Evolutionary conservation across 2,888 invertebrate genomes (phyloP).

Genomic region (Zelleria hepariella): DNA sequence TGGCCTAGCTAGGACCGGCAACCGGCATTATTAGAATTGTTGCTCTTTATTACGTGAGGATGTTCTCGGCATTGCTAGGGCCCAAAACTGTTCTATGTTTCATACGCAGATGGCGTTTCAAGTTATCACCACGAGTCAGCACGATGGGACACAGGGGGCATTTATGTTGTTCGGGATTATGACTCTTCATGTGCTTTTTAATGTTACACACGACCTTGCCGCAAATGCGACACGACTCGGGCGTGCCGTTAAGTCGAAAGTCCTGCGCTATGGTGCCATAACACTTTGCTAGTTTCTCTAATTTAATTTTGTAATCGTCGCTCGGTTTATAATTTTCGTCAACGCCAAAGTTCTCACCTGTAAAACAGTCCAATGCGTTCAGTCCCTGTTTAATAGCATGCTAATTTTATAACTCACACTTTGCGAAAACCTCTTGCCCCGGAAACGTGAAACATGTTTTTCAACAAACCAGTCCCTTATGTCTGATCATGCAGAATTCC

Average conservation of each 20-base stretch:
- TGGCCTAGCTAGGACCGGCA: too few relatives aligned
- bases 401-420: slow-evolving; percentile 20
- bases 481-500: slow-evolving; percentile 3
- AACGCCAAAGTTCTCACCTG: slow-evolving; percentile 62
- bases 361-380: slow-evolving; percentile 39
- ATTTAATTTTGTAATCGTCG: slow-evolving; percentile 45
- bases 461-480: slow-evolving; percentile 2
- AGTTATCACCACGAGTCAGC: slow-evolving; percentile 77
- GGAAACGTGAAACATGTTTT: not conserved
- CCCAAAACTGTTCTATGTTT: slow-evolving; percentile 68
- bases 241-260: slow-evolving; percentile 38
- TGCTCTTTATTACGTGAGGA: slow-evolving; percentile 41
- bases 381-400: slow-evolving; percentile 31
- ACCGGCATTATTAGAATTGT: not conserved
- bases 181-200: slow-evolving; percentile 78
- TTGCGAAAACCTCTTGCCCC: slow-evolving; percentile 7
- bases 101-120: slow-evolving; percentile 76
- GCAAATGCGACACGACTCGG: slow-evolving; percentile 74
- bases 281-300: slow-evolving; percentile 52
- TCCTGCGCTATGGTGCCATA: slow-evolving; percentile 45
- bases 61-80: slow-evolving; percentile 50
- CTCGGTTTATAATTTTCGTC: slow-evolving; percentile 62
- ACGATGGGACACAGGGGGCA: slow-evolving; percentile 75
- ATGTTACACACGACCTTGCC: slow-evolving; percentile 77
- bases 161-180: slow-evolving; percentile 74